Conservation (phyloP, 2,888 invertebrate species). For the Clostera curtula region DNA sequence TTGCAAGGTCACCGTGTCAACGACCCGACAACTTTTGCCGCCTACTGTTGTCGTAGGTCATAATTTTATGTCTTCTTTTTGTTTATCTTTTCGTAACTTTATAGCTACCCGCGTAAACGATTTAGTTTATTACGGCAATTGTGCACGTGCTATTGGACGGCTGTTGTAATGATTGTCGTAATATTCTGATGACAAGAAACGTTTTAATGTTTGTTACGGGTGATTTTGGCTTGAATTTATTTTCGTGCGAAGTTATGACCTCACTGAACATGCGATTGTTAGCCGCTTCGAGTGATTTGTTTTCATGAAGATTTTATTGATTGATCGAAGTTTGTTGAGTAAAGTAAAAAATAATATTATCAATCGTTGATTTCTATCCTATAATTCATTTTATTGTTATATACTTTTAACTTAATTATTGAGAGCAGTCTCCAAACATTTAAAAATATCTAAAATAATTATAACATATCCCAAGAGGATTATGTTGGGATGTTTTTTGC, state of each 20-base stretch:
- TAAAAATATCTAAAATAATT: too few species aligned
- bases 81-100: constrained; percentile 74
- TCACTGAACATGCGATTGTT: neutral
- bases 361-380: too few species aligned
- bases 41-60: constrained; percentile 74
- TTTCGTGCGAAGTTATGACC: neutral
- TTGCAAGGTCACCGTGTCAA: constrained; percentile 70
- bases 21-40: constrained; percentile 73
- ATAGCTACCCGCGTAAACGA: constrained; percentile 59
- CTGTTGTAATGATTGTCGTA: constrained; percentile 11
- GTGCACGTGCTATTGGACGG: constrained; percentile 15
- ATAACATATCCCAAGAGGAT: too few species aligned
- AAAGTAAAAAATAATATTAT: too few species aligned
- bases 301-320: too few species aligned
- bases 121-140: constrained; percentile 32
- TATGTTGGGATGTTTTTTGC: neutral
- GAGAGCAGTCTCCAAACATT: too few species aligned
- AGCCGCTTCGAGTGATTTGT: neutral
- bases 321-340: too few species aligned
- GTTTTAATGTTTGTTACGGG: constrained; percentile 10
- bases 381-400: too few species aligned
- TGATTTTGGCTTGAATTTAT: constrained; percentile 1
- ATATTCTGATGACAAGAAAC: constrained; percentile 9
- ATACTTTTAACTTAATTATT: too few species aligned
- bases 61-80: constrained; percentile 75